Conservation (phyloP, 1,140 invertebrate species). For the Micrasema longulum region DNA sequence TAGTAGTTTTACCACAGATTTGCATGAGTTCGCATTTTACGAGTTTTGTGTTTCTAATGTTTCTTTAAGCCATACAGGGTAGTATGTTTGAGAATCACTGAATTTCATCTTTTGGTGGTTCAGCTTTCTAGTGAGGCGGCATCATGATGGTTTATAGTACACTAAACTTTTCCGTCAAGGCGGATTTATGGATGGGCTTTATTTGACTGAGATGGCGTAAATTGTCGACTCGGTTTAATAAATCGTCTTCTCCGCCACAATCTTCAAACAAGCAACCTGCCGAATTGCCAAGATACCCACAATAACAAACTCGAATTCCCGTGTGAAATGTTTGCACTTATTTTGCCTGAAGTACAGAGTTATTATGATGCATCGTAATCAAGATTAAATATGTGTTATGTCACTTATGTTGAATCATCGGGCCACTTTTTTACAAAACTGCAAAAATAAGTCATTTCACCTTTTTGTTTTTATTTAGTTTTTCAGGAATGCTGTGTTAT, state of each 20-base stretch:
- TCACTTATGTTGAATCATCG: no score
- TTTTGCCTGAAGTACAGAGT: neutral
- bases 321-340: conserved; percentile 26
- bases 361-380: no score
- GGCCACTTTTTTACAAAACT: no score
- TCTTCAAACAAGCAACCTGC: neutral
- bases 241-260: conserved; percentile 9
- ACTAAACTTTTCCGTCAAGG: conserved; percentile 1
- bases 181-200: conserved; percentile 25
- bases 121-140: conserved; percentile 19
- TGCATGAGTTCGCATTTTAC: no score
- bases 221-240: conserved; percentile 25
- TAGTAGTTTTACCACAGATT: no score
- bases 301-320: conserved; percentile 11
- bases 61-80: neutral
- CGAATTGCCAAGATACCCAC: neutral
- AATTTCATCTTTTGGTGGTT: conserved; percentile 10
- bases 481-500: no score
- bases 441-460: no score
- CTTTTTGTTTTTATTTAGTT: no score
- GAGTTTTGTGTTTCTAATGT: no score
- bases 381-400: no score
- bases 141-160: no score
- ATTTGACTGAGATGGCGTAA: conserved; percentile 25
- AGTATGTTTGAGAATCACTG: conserved; percentile 1